Evolutionary conservation across 2,113 vertebrate species (phyloP), one percentile per base, ranked within the genome.

Genomic region (Varanus salvator): DNA sequence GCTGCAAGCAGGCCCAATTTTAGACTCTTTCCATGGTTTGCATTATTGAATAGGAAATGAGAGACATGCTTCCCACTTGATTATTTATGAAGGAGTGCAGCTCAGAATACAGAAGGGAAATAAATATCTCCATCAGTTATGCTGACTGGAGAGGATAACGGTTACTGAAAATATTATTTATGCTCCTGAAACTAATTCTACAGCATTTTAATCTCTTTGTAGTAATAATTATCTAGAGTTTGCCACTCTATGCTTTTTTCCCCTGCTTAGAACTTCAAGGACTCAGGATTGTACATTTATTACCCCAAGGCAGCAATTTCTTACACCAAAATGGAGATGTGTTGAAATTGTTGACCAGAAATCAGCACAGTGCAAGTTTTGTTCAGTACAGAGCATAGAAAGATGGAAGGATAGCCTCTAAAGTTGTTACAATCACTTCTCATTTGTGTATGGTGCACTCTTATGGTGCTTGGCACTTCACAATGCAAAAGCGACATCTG

Each of bases 401-500:
- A 19, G 52, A 27, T 50, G 57, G 25, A 44, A 85, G 23, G 52
- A 88, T 23, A 38, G 6, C n/a, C 44, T 34, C 50, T 85, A 44
- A 17, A 54, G 69, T 14, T 54, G 69, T 34, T 84, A 71, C 60
- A 68, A 80, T 44, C 15, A 19, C 23, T 34, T 80, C 76, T 69
- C 19, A 31, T 38, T 57, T 6, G 34, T 25, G 9, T 48, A 50
- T 19, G 50, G 29, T 21, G 76, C 50, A 25, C 4, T 68, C 48
- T 31, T 38, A 68, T 9, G 12, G 17, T 21, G 75, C 19, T n/a
- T 84, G 57, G n/a, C n/a, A 90, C 74, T 71, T 80, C 54, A 78
- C 88, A 90, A n/a, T 90, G 74, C 88, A 71, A 85, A 90, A 85
- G 83, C 80, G 88, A 90, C 75, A 85, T 6, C 88, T 90, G 57